A percentile compares a stretch with the other conserved stretches of the same genome.
These are phyloP conservation scores for Eriosoma lanigerum DNA, from an alignment of 1,140 invertebrate genomes.

Conservation along the genomic window DNA sequence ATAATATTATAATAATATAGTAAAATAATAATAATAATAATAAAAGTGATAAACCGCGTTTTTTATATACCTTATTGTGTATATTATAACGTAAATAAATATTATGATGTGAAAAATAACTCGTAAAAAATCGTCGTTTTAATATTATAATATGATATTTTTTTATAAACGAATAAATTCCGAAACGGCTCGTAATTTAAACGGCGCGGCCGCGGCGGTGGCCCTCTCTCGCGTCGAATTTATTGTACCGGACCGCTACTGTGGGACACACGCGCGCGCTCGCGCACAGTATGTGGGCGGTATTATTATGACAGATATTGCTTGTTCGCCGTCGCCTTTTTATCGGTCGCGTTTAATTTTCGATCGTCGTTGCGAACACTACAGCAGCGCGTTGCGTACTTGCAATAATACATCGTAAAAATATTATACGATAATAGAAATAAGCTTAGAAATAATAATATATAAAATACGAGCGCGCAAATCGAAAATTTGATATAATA, in stretches of 20 bases:
- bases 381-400: too few relatives aligned
- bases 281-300: slow-evolving; percentile 48
- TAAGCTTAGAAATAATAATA: too few relatives aligned
- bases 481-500: too few relatives aligned
- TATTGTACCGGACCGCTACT: slow-evolving; percentile 48
- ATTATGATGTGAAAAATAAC: not conserved
- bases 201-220: not conserved
- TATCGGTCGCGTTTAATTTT: slow-evolving; percentile 10
- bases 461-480: too few relatives aligned
- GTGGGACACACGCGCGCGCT: slow-evolving; percentile 22
- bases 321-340: slow-evolving; percentile 49
- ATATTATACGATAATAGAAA: too few relatives aligned
- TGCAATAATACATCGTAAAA: too few relatives aligned
- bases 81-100: not conserved
- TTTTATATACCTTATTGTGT: not conserved
- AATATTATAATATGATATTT: too few relatives aligned
- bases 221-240: slow-evolving; percentile 38
- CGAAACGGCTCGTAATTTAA: slow-evolving; percentile 36
- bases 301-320: slow-evolving; percentile 50
- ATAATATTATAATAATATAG: too few relatives aligned
- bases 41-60: not conserved
- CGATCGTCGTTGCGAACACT: not conserved
- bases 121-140: slow-evolving; percentile 43
- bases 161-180: slow-evolving; percentile 49
- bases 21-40: slow-evolving; percentile 19